Evolutionary conservation across 2,888 invertebrate genomes (phyloP).

Genomic region (Gastracanthus pulcherrimus): DNA sequence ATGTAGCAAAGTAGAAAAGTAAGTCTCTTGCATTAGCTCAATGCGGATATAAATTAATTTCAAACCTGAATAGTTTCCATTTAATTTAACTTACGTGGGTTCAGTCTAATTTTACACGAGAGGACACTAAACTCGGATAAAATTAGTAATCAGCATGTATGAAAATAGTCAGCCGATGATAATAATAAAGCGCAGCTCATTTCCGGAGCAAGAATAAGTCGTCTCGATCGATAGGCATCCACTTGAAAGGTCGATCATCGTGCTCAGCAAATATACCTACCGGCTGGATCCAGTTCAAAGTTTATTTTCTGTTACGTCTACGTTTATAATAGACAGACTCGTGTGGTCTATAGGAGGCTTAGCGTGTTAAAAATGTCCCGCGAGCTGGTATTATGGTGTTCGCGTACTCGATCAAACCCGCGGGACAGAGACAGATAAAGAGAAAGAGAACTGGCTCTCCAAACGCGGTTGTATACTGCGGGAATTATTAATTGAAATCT

Average conservation of each 20-base stretch:
- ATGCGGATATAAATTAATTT: background rate
- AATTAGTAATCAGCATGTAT: background rate
- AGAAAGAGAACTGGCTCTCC: constrained; percentile 45
- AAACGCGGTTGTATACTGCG: constrained; percentile 48
- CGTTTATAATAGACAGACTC: constrained; percentile 35
- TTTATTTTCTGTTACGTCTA: constrained; percentile 30
- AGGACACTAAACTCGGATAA: background rate
- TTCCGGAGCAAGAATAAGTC: constrained; percentile 6
- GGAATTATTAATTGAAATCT: constrained; percentile 70
- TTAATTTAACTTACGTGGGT: background rate
- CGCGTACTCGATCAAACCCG: background rate
- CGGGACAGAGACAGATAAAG: background rate
- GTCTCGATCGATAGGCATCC: constrained; percentile 5
- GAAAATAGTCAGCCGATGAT: background rate
- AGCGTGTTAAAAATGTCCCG: constrained; percentile 41
- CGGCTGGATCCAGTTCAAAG: constrained; percentile 16
- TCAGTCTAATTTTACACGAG: background rate
- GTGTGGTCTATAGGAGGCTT: background rate
- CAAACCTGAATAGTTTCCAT: background rate
- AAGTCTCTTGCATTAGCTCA: background rate
- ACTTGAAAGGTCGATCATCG: constrained; percentile 25
- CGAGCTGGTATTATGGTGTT: constrained; percentile 17
- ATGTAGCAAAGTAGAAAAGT: background rate
- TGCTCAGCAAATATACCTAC: background rate
- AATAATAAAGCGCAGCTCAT: constrained; percentile 1